Evolutionary conservation across 2,113 vertebrate genomes (phyloP), one percentile per base, ranked within the genome.

Genomic region (Arenaria interpres): DNA sequence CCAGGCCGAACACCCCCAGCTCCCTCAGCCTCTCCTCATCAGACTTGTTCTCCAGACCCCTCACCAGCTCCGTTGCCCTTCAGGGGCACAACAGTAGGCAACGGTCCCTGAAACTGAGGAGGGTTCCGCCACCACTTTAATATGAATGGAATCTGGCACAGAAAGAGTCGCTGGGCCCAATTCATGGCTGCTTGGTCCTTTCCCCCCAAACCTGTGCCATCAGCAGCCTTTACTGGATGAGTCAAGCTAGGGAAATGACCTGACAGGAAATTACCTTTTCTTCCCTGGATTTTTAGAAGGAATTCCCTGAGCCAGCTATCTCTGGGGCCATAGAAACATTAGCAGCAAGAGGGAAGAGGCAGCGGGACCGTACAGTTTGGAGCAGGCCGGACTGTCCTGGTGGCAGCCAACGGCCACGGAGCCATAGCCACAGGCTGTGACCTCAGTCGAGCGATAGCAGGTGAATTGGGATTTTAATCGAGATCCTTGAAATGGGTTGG

Each of bases 271-370:
- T n/a, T 14, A 8, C 45, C 9, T 71, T 82, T 39, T 69, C 16
- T 81, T 43, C n/a, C 69, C 7, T 56, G 53, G 13, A 17, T 48
- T 91, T 91, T 89, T 25, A 14, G 30, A 66, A 35, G 50, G 10
- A 9, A 35, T 66, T 62, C 30, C 43, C 18, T 54, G 45, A 56
- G 43, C 45, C 45, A n/a, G 0, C 25, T 46, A 0, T 19, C n/a
- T 48, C 6, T 48, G 46, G 25, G 19, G 28, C 33, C 6, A 4
- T 5, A 27, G 60, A 54, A 62, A 3, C 15, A 8, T 73, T 9
- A 43, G 30, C 39, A 46, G 21, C 59, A 81, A 23, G 28, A 86
- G 39, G 16, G 68, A 21, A 59, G 50, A 71, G 28, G 21, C 18
- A 69, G 35, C 1, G 4, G 35, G 33, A 56, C 33, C 7, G 2